phyloP scores from a whole-genome alignment of 2,888 invertebrate species.

The Helicoverpa assulta region DNA sequence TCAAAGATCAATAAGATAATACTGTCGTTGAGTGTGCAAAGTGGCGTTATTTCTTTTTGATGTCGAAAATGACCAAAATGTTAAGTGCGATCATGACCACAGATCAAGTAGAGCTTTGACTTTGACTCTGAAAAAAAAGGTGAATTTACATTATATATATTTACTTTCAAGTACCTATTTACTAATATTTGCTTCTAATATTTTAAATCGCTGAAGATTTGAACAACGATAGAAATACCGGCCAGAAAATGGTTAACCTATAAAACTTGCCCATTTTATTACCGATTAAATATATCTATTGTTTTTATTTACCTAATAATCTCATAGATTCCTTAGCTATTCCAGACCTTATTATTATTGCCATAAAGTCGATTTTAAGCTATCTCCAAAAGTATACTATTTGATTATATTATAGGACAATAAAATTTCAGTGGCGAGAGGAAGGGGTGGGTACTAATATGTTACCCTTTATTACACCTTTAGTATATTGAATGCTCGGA shows the following conservation, averaged over 20 bases:
- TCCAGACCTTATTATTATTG: slow-evolving; percentile 61
- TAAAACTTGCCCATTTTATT: slow-evolving; percentile 78
- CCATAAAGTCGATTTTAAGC: slow-evolving; percentile 61
- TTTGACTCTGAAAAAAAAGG: no score
- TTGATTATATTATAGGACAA: slow-evolving; percentile 73
- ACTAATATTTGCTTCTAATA: slow-evolving; percentile 2
- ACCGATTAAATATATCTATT: slow-evolving; percentile 77
- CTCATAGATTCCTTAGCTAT: slow-evolving; percentile 60
- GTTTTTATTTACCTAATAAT: slow-evolving; percentile 78
- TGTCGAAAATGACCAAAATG: neutral
- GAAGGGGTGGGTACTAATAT: slow-evolving; percentile 69
- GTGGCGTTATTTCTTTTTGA: no score
- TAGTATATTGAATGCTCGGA: slow-evolving; percentile 82
- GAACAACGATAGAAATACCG: slow-evolving; percentile 59
- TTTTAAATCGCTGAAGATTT: slow-evolving; percentile 37
- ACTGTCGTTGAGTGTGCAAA: neutral
- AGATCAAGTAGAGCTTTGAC: no score
- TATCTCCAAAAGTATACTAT: slow-evolving; percentile 66
- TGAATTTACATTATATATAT: no score
- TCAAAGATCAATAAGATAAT: slow-evolving; percentile 21
- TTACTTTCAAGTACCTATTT: no score
- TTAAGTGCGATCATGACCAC: no score
- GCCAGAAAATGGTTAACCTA: slow-evolving; percentile 68
- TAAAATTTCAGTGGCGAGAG: slow-evolving; percentile 75
- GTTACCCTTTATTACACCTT: slow-evolving; percentile 82